Evolutionary conservation across 1,140 invertebrate genomes (phyloP).

Genomic region (Tetranychus urticae): DNA sequence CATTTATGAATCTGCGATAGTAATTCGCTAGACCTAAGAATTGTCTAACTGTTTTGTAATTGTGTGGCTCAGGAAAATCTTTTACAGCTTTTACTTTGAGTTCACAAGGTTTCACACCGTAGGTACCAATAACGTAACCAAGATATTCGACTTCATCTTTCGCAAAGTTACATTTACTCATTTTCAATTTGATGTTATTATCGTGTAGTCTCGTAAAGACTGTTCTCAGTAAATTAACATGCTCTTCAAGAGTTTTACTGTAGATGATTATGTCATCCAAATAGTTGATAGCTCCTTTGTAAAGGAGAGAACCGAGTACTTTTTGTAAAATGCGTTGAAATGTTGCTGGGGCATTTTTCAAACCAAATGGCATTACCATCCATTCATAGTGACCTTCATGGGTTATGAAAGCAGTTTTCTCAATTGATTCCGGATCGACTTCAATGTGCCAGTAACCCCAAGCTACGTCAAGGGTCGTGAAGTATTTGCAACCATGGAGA

Average conservation of each 20-base stretch:
- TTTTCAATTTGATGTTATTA: slow-evolving; percentile 11
- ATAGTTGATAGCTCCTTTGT: not conserved
- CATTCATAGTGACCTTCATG: slow-evolving; percentile 4
- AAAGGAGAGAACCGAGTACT: slow-evolving; percentile 16
- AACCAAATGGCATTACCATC: slow-evolving; percentile 6
- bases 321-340: slow-evolving; percentile 14
- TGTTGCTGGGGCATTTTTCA: slow-evolving; percentile 11
- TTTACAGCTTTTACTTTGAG: not conserved
- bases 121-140: slow-evolving; percentile 14
- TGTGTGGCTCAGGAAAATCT: not conserved
- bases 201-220: slow-evolving; percentile 9
- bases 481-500: slow-evolving; percentile 19
- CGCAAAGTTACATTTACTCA: slow-evolving; percentile 10
- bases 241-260: slow-evolving; percentile 11
- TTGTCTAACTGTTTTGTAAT: slow-evolving; percentile 16
- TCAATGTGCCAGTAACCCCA: slow-evolving; percentile 5
- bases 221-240: slow-evolving; percentile 7
- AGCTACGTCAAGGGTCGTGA: slow-evolving; percentile 15
- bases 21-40: slow-evolving; percentile 24
- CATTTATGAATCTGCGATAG: slow-evolving; percentile 22
- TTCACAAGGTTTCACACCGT: not conserved
- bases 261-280: slow-evolving; percentile 15
- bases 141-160: slow-evolving; percentile 8
- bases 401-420: slow-evolving; percentile 16
- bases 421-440: slow-evolving; percentile 15